These are phyloP conservation scores for Heteromurus nitidus DNA, from an alignment of 2,888 invertebrate species.

Conservation along the genomic window DNA sequence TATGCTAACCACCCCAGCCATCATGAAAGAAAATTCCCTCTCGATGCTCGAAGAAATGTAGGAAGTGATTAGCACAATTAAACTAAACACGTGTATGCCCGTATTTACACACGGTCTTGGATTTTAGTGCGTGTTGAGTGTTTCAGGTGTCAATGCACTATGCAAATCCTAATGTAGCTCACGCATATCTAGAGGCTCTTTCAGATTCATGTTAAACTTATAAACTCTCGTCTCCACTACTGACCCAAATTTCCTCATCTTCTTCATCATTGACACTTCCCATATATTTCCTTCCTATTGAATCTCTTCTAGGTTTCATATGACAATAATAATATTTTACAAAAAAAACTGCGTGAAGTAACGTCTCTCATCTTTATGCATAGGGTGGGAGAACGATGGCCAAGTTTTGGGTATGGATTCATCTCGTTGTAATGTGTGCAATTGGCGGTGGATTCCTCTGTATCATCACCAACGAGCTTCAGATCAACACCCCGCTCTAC, in stretches of 20 bases:
- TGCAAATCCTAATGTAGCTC: no score
- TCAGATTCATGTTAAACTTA: no score
- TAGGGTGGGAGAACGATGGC: slow-evolving; percentile 72
- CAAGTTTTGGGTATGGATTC: slow-evolving; percentile 72
- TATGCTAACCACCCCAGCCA: not conserved
- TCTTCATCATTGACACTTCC: not conserved
- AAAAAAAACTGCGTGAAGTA: not conserved
- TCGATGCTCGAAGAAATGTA: not conserved
- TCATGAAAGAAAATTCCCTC: not conserved
- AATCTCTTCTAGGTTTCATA: not conserved
- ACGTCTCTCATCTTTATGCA: slow-evolving; percentile 35
- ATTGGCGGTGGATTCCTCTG: slow-evolving; percentile 73
- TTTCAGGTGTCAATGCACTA: slow-evolving; percentile 60
- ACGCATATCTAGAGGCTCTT: no score
- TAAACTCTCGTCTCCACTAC: slow-evolving; percentile 1
- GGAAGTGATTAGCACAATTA: slow-evolving; percentile 55
- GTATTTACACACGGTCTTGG: slow-evolving; percentile 8
- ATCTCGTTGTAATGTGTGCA: slow-evolving; percentile 71
- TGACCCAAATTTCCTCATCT: slow-evolving; percentile 17
- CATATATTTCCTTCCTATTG: not conserved
- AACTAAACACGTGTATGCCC: slow-evolving; percentile 53
- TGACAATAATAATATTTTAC: not conserved
- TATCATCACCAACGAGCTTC: slow-evolving; percentile 73
- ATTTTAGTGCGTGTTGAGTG: not conserved
- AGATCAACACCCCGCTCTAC: slow-evolving; percentile 69